Base-by-base conservation (phyloP, 1,140 invertebrate species). In the Heliconius congener region DNA sequence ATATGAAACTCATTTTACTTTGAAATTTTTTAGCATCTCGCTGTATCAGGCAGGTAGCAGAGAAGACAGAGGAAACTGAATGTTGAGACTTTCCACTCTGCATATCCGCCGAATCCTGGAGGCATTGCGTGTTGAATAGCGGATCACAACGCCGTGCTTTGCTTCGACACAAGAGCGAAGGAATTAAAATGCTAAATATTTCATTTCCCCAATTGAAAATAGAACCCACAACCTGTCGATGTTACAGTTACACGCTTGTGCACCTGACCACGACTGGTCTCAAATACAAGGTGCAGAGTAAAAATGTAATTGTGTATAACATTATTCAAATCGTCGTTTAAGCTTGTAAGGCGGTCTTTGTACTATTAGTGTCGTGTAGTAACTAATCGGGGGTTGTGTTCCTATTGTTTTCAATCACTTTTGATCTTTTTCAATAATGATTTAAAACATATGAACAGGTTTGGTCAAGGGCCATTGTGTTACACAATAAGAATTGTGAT, bases 401-500 rank as follows among this genome's bases (percentile, higher is more conserved):
- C 0, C 60, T 66, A 66, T 66, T 66, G 60, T 66, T 30, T 27
- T 16, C 60, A 66, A 16, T 66, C n/a, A 57, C n/a, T 57, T 66
- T 66, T 66, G n/a, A 66, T 23, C 60, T 27, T 9, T 30, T 66
- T 16, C 11, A 66, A 27, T 11, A 66, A 66, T 27, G 3, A 27
- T 66, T 30, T 16, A 6, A 60, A n/a, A 66, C 60, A 66, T 66
- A 76, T 79, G 74, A 75, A 78, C 72, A 77, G 84, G 74, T 72
- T 84, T 82, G 86, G 84, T 88, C 88, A 90, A 88, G 83, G 85
- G 86, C 88, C 74, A 90, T 91, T 91, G 87, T 91, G 81, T 90
- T 88, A 87, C 87, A 84, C 87, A 91, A 93, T 86, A 82, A 88
- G 87, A 88, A 93, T 93, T 91, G 88, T 88, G 81, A 93, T 91